phyloP scores from a whole-genome alignment of 2,797 vertebrate genomes.

The Lagorchestes hirsutus region DNA sequence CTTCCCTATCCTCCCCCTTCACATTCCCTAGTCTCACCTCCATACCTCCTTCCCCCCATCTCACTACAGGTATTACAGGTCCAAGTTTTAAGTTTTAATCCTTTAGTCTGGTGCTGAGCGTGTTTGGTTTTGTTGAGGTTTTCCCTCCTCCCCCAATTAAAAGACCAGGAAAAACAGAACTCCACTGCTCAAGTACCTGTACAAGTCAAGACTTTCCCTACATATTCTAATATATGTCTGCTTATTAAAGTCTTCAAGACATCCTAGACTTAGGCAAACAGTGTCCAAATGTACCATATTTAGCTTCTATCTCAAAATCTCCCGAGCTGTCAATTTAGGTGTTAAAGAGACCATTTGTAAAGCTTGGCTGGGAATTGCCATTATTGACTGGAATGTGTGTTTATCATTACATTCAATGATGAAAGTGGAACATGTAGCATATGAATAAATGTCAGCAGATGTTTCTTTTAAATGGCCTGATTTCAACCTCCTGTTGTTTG shows the following conservation, averaged over 20 bases:
- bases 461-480: slow-evolving; percentile 91
- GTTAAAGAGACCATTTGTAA: slow-evolving; percentile 92
- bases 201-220: slow-evolving; percentile 81
- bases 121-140: slow-evolving; percentile 64
- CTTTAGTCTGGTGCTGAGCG: slow-evolving; percentile 26
- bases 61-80: neutral
- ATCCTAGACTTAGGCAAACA: slow-evolving; percentile 88
- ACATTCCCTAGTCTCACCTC: neutral
- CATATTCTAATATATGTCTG: slow-evolving; percentile 84
- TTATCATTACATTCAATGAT: slow-evolving; percentile 91
- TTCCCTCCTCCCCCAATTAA: slow-evolving; percentile 53
- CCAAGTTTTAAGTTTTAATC: slow-evolving; percentile 46
- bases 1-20: neutral
- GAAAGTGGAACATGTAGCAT: slow-evolving; percentile 91
- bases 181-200: slow-evolving; percentile 84
- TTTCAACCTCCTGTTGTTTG: slow-evolving; percentile 92
- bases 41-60: neutral
- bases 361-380: slow-evolving; percentile 91
- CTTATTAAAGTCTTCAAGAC: slow-evolving; percentile 88
- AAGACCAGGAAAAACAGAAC: slow-evolving; percentile 77
- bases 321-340: slow-evolving; percentile 91
- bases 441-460: slow-evolving; percentile 92
- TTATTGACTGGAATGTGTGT: slow-evolving; percentile 92
- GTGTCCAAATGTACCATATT: slow-evolving; percentile 91
- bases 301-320: slow-evolving; percentile 91